Conservation (phyloP, 2,888 invertebrate species). For the Eupithecia exiguata region DNA sequence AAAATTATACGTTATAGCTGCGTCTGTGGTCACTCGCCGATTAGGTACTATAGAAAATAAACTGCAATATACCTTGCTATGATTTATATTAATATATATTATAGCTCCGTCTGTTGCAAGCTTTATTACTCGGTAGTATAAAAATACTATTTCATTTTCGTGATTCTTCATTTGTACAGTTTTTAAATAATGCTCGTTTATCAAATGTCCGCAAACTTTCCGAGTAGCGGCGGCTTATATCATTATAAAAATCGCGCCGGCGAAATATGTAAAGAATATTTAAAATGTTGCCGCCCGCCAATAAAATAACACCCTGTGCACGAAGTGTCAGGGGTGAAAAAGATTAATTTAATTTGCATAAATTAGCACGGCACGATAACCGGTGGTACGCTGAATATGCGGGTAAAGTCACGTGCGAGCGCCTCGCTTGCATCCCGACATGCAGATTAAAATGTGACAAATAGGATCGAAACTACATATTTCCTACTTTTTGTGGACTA, state of each 20-base stretch:
- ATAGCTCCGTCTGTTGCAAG: no score
- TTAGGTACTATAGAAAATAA: no score
- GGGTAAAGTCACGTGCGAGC: conserved; percentile 69
- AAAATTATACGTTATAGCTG: no score
- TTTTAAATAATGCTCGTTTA: not conserved
- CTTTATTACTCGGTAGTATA: not conserved
- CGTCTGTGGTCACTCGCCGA: no score
- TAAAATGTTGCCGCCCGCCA: conserved; percentile 30
- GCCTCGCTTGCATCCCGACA: conserved; percentile 57
- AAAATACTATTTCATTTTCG: not conserved
- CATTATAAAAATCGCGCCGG: not conserved
- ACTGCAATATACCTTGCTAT: no score
- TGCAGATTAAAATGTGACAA: conserved; percentile 76
- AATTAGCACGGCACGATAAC: conserved; percentile 70
- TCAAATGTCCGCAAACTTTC: not conserved
- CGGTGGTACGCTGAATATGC: conserved; percentile 65
- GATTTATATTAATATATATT: no score
- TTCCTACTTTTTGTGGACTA: conserved; percentile 53
- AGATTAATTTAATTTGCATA: conserved; percentile 83
- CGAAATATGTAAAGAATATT: conserved; percentile 16
- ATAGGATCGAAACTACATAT: conserved; percentile 69
- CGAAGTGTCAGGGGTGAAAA: conserved; percentile 68
- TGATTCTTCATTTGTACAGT: not conserved
- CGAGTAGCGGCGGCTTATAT: not conserved
- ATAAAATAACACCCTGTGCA: conserved; percentile 47